A percentile compares a stretch with the other conserved stretches of the same genome.
phyloP scores from a whole-genome alignment of 1,140 invertebrate species.

The Drosophila tani region DNA sequence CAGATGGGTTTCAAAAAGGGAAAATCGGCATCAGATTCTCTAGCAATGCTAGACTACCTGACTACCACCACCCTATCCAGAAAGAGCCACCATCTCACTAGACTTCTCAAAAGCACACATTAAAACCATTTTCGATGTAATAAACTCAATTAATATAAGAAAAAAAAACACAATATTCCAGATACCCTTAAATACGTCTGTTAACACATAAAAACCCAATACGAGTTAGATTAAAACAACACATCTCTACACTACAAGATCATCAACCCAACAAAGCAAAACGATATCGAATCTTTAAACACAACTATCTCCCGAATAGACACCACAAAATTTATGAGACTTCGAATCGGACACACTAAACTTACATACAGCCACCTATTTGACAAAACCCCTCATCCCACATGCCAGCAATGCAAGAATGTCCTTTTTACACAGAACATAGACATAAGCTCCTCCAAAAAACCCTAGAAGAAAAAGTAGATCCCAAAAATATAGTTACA shows the following conservation, averaged over 20 bases:
- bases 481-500: slow-evolving; percentile 5
- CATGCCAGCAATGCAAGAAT: slow-evolving; percentile 11
- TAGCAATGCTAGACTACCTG: too few species aligned
- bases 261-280: too few species aligned
- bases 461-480: slow-evolving; percentile 14
- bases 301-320: neutral
- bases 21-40: too few species aligned
- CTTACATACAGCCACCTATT: neutral
- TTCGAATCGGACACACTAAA: neutral
- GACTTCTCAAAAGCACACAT: too few species aligned
- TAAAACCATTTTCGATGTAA: too few species aligned
- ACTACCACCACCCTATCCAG: too few species aligned
- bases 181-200: slow-evolving; percentile 5
- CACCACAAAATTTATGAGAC: too few species aligned
- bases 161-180: slow-evolving; percentile 5
- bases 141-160: slow-evolving; percentile 2
- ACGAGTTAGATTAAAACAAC: neutral
- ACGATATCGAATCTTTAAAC: neutral
- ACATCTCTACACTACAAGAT: neutral
- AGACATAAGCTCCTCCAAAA: slow-evolving; percentile 3
- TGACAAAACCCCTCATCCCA: neutral
- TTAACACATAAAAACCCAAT: slow-evolving; percentile 6
- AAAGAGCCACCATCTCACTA: too few species aligned
- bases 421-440: neutral
- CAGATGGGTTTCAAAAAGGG: too few species aligned